Conservation (phyloP, 2,113 vertebrate genomes). For the Lampris incognitus region DNA sequence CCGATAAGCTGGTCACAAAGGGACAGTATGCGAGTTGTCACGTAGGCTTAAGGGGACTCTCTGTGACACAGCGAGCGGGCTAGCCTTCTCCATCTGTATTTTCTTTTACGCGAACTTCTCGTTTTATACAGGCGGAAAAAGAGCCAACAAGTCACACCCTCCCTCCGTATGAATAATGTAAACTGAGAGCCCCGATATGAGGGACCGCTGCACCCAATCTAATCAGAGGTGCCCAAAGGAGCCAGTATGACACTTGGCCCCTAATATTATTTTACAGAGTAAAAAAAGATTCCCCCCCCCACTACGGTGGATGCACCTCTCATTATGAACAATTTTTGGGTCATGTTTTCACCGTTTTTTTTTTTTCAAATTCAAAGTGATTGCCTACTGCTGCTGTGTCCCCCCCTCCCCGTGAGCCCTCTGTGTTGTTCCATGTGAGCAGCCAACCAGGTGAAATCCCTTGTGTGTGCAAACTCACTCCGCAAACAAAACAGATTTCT, state of each 20-base stretch:
- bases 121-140: slow-evolving; percentile 88
- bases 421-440: too few relatives aligned
- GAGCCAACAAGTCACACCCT: slow-evolving; percentile 89
- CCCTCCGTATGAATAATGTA: slow-evolving; percentile 82
- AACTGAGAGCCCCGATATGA: slow-evolving; percentile 72
- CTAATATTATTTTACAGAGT: slow-evolving; percentile 9
- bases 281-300: too few relatives aligned
- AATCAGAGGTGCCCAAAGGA: slow-evolving; percentile 26
- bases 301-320: too few relatives aligned
- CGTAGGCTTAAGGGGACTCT: slow-evolving; percentile 67
- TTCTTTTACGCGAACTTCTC: slow-evolving; percentile 72
- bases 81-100: slow-evolving; percentile 83
- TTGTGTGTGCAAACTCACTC: too few relatives aligned
- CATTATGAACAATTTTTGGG: too few relatives aligned
- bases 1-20: slow-evolving; percentile 73
- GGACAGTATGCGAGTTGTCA: slow-evolving; percentile 70
- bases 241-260: slow-evolving; percentile 15
- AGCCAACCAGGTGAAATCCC: too few relatives aligned
- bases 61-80: slow-evolving; percentile 72
- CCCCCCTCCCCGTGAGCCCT: too few relatives aligned
- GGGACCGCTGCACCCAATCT: slow-evolving; percentile 57
- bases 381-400: too few relatives aligned
- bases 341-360: too few relatives aligned
- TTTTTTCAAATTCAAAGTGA: too few relatives aligned
- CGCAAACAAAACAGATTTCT: too few relatives aligned